Percentiles rank a stretch among this genome's conserved stretches.
These are phyloP conservation scores for Blennius ocellaris DNA, from an alignment of 2,113 vertebrate species.

Conservation along the genomic window DNA sequence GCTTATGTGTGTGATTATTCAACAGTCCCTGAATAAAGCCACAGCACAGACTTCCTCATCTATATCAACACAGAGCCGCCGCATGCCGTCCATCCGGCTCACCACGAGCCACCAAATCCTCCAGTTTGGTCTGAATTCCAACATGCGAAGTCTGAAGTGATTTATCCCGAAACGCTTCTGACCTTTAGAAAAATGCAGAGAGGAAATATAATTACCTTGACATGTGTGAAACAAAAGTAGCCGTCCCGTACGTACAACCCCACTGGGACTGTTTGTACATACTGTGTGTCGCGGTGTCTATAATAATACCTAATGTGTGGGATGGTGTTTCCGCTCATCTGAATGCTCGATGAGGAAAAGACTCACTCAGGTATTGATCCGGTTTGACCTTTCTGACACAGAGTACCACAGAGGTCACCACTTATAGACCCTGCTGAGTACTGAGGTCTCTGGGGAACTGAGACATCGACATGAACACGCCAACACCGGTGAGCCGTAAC, in stretches of 20 bases:
- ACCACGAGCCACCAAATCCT: background rate
- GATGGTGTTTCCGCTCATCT: slow-evolving; percentile 37
- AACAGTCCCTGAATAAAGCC: background rate
- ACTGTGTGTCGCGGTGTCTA: background rate
- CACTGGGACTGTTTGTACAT: background rate
- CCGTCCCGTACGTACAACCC: background rate
- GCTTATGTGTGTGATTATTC: background rate
- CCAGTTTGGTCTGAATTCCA: background rate
- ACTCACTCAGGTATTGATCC: slow-evolving; percentile 49
- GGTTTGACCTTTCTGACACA: slow-evolving; percentile 39
- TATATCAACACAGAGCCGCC: background rate
- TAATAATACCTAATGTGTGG: slow-evolving; percentile 9
- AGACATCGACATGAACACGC: background rate
- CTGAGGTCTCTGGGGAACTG: slow-evolving; percentile 33
- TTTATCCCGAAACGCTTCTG: too few relatives aligned
- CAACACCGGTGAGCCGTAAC: background rate
- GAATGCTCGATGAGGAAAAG: background rate
- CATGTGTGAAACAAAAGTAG: background rate
- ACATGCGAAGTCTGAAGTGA: too few relatives aligned
- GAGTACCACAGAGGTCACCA: slow-evolving; percentile 65
- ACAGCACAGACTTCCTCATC: too few relatives aligned
- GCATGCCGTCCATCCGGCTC: background rate
- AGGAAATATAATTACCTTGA: too few relatives aligned
- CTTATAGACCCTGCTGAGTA: slow-evolving; percentile 44
- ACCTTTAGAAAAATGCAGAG: too few relatives aligned